Evolutionary conservation across 2,797 vertebrate species (phyloP).

Genomic region (Bufotes viridis): DNA sequence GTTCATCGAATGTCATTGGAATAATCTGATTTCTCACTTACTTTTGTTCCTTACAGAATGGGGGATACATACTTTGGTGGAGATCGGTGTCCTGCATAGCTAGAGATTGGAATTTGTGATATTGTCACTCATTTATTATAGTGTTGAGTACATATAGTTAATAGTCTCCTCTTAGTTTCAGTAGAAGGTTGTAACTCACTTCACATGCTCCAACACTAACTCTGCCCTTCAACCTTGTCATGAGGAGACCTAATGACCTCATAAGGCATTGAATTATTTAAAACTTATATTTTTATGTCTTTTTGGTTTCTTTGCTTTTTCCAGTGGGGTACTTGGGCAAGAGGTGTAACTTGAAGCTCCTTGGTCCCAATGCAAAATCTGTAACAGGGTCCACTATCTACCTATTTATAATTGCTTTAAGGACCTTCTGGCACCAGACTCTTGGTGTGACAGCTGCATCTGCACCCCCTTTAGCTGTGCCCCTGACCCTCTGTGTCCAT

Average conservation of each 20-base stretch:
- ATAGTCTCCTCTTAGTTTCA: not conserved
- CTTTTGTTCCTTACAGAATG: conserved; percentile 1
- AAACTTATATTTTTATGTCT: too few species aligned
- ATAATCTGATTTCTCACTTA: conserved; percentile 16
- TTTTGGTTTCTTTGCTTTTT: too few species aligned
- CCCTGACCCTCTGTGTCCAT: too few species aligned
- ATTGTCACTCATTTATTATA: not conserved
- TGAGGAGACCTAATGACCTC: not conserved
- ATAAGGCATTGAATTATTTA: not conserved
- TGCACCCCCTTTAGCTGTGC: too few species aligned
- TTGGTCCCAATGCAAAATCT: too few species aligned
- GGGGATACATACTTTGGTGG: not conserved
- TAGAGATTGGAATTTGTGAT: not conserved
- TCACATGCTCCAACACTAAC: not conserved
- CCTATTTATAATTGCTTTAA: too few species aligned
- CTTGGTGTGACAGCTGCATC: too few species aligned
- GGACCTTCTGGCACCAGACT: too few species aligned
- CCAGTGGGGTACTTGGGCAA: too few species aligned
- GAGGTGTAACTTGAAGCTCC: too few species aligned
- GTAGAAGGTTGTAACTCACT: not conserved
- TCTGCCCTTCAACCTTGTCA: not conserved
- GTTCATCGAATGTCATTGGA: conserved; percentile 40
- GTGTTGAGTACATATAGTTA: not conserved
- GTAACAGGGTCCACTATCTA: too few species aligned
- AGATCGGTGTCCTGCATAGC: not conserved